Conservation (phyloP, 2,113 vertebrate species). For the Podilymbus podiceps region DNA sequence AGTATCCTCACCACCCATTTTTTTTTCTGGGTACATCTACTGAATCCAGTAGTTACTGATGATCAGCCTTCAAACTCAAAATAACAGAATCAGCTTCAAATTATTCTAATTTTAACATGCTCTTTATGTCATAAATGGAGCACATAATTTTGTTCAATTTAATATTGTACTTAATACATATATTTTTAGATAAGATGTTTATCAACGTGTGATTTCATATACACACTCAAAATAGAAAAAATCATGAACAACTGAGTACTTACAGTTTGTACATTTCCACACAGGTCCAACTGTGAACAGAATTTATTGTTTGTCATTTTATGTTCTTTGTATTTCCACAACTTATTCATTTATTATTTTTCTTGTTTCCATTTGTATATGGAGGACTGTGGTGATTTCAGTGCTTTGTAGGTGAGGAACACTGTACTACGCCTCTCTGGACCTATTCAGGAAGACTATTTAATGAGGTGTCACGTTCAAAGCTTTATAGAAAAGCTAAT, state of each 20-base stretch:
- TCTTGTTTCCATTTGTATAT: neutral
- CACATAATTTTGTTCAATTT: neutral
- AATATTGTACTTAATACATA: neutral
- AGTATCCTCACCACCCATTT: neutral
- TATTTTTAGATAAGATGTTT: neutral
- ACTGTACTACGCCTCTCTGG: neutral
- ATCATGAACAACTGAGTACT: neutral
- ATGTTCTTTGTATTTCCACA: neutral
- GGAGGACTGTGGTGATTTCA: neutral
- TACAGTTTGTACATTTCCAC: neutral
- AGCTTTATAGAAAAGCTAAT: neutral
- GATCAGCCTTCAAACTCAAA: neutral
- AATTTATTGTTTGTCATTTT: neutral
- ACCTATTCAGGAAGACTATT: neutral
- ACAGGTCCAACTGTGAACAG: neutral
- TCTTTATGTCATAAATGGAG: neutral
- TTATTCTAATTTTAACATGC: neutral
- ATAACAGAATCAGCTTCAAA: neutral
- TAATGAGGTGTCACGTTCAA: neutral
- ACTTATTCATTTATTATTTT: neutral
- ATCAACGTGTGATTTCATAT: neutral
- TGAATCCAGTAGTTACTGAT: neutral
- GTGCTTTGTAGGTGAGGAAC: neutral
- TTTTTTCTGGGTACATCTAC: neutral
- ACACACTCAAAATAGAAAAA: neutral